Base-by-base conservation (phyloP, 2,113 vertebrate genomes). In the Gila orcuttii region DNA sequence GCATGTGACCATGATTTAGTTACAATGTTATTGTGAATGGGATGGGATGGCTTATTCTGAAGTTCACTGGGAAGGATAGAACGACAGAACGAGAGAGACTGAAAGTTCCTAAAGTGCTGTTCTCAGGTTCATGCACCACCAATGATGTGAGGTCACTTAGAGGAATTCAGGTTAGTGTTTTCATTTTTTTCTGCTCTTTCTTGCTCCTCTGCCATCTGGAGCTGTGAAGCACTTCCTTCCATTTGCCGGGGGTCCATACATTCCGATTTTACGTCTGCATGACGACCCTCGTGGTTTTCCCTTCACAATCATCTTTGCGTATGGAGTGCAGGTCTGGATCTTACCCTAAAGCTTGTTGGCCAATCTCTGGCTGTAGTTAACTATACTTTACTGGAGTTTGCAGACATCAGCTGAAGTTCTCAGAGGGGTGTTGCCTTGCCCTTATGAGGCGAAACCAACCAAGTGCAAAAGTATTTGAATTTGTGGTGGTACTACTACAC, bases 381-480 rank as follows among this genome's bases (percentile, higher is more conserved):
- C 73, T 66, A 15, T 28, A 15, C 82, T 33, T 79, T 36, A 69
- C 55, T 17, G 90, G 87, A 91, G 92, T 91, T 90, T 92, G 89
- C 88, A 93, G 89, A 86, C 91, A 94, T 93, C 94, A 92, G 90
- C 91, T 93, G 89, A 93, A 90, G 90, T 77, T 90, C 85, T 74
- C 33, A 57, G 83, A 90, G 91, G 92, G 92, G 90, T 92, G 91
- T 92, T 92, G 76, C 88, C 75, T 47, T 94, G 92, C 84, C 94
- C 93, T 92, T 94, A 94, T 94, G 94, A 92, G 94, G 95, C 89
- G 86, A 89, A 90, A 85, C 86, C 87, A 92, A 90, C 92, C 89
- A 79, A 87, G 86, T 87, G 92, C 91, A 91, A 93, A 95, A 93
- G 91, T 92, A 93, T 95, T 95, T 95, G 93, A 94, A 94, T 94